Conservation (phyloP, 1,140 invertebrate species). For the Tetragonula clypearis region DNA sequence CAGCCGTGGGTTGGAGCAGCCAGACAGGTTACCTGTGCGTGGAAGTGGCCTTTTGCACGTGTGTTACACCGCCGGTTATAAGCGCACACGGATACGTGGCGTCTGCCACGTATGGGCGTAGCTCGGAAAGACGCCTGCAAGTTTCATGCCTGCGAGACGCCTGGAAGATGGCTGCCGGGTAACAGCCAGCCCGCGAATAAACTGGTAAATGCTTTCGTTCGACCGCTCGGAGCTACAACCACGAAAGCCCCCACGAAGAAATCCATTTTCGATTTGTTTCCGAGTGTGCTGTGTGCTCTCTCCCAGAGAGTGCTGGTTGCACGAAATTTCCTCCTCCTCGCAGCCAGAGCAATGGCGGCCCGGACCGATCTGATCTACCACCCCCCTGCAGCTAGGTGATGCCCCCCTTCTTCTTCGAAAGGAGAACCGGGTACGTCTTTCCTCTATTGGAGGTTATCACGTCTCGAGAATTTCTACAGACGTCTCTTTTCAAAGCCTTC, state of each 20-base stretch:
- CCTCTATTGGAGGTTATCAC: not conserved
- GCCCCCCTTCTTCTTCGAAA: not conserved
- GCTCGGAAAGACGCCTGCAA: conserved; percentile 71
- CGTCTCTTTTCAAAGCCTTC: too few relatives aligned
- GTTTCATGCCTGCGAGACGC: conserved; percentile 71
- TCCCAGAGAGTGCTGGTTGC: too few relatives aligned
- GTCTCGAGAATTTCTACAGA: not conserved
- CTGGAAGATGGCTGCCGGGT: conserved; percentile 72
- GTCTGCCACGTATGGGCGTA: conserved; percentile 70
- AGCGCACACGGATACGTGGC: conserved; percentile 25
- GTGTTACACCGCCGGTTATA: conserved; percentile 37
- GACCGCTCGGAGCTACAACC: conserved; percentile 52
- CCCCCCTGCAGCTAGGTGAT: not conserved
- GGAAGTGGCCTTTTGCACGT: conserved; percentile 42
- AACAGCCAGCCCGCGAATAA: conserved; percentile 70
- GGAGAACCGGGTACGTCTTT: not conserved
- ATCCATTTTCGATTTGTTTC: conserved; percentile 68
- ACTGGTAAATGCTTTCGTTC: conserved; percentile 71
- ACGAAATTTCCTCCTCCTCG: conserved; percentile 33
- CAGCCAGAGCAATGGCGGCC: conserved; percentile 17
- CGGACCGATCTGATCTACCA: conserved; percentile 12
- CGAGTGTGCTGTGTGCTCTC: conserved; percentile 3
- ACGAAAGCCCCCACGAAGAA: conserved; percentile 41
- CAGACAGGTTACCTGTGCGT: conserved; percentile 65
- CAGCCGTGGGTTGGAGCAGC: conserved; percentile 67